Evolutionary conservation across 2,113 vertebrate species (phyloP), one percentile per base, ranked within the genome.

Genomic region (Stegastes partitus): DNA sequence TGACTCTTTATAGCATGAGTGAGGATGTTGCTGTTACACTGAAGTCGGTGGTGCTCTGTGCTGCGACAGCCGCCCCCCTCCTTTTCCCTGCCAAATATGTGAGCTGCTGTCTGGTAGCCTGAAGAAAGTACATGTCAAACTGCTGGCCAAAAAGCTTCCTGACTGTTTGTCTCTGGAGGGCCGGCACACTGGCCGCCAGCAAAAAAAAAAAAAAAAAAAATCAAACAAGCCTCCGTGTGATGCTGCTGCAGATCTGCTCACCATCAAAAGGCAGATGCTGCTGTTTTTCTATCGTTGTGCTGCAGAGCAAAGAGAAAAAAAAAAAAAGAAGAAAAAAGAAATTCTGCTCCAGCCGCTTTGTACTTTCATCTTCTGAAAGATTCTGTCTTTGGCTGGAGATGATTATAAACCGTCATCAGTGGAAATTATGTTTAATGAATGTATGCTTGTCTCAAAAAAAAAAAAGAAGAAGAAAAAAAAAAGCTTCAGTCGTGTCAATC

Each of bases 1-100:
- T 72, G 71, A 84, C 79, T 87, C 31, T 21, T 85, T 54, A 59
- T 25, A 74, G 83, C 82, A 89, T 82, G 89, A 73, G 75, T 71
- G 84, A 79, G 78, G 64, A 89, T 56, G 66, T 55, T 65, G 26
- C 78, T 14, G 72, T 74, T 44, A 58, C 56, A 59, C 4, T 26
- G 11, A 63, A 62, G 21, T 68, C 42, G 68, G 51, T 77, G 65
- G 69, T 67, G 44, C 70, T 68, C 62, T 47, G 42, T 64, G 59
- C 72, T 68, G 39, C 11, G n/a, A 74, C 69, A 68, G 47, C 10
- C 8, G 2, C 9, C n/a, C 34, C 21, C 25, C 37, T 44, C 64
- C 31, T 23, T 19, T 14, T 50, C 65, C 54, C 70, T 66, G 81
- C 78, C 76, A 83, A 84, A 79, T 72, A 61, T 62, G 55, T 42